phyloP scores from a whole-genome alignment of 2,888 invertebrate genomes.

The Antheraea yamamai region DNA sequence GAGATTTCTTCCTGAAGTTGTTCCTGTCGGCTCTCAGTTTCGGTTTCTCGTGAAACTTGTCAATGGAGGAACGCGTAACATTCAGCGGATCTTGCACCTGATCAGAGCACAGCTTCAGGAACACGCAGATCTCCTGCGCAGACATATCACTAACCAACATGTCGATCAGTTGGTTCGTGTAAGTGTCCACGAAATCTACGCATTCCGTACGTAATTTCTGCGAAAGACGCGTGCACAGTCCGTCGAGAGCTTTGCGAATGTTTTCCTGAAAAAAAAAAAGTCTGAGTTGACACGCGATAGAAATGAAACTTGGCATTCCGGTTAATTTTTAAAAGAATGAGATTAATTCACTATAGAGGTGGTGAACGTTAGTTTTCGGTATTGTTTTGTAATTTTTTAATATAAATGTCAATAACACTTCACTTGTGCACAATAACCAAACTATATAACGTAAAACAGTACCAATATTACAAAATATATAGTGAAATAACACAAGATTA shows the following conservation, averaged over 20 bases:
- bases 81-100: conserved; percentile 57
- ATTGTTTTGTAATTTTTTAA: too few species aligned
- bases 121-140: conserved; percentile 87
- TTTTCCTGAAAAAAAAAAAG: conserved; percentile 73
- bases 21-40: conserved; percentile 64
- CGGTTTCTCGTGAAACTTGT: conserved; percentile 67
- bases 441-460: too few species aligned
- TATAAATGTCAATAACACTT: too few species aligned
- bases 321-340: too few species aligned
- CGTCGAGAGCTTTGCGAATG: conserved; percentile 86
- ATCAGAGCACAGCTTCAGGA: conserved; percentile 87
- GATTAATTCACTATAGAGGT: too few species aligned
- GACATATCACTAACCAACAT: conserved; percentile 88
- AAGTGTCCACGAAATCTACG: conserved; percentile 87
- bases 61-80: conserved; percentile 48
- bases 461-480: too few species aligned
- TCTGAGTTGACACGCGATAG: too few species aligned
- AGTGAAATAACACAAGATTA: too few species aligned
- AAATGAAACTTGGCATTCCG: too few species aligned
- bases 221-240: conserved; percentile 87
- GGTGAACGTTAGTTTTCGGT: too few species aligned
- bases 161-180: conserved; percentile 89
- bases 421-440: too few species aligned
- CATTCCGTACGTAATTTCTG: conserved; percentile 85
- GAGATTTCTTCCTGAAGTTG: conserved; percentile 53